A percentile compares a stretch with the other conserved stretches of the same genome.
Evolutionary conservation across 2,888 invertebrate genomes (phyloP).

Genomic region (Apoda limacodes): DNA sequence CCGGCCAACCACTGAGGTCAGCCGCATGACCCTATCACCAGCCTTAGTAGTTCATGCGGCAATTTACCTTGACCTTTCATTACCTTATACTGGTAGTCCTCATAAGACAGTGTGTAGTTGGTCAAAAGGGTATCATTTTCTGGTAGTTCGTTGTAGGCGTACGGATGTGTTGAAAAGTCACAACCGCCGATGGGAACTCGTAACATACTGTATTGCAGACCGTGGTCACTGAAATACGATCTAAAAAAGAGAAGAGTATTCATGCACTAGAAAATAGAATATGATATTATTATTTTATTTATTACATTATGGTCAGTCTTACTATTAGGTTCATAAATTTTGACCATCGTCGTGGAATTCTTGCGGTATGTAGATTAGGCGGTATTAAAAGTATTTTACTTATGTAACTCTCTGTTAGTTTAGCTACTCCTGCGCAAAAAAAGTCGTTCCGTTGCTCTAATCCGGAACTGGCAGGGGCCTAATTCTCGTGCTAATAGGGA

Average conservation of each 20-base stretch:
- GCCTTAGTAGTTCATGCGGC: too few species aligned
- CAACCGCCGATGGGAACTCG: slow-evolving; percentile 77
- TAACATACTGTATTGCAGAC: slow-evolving; percentile 80
- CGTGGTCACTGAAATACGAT: slow-evolving; percentile 75
- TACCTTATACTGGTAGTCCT: slow-evolving; percentile 78
- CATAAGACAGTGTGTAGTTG: slow-evolving; percentile 72
- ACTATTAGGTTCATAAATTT: background rate
- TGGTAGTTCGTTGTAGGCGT: slow-evolving; percentile 75
- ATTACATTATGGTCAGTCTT: background rate
- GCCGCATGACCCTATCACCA: too few species aligned
- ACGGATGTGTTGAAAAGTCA: slow-evolving; percentile 80
- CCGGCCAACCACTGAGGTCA: too few species aligned
- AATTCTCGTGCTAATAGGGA: too few species aligned
- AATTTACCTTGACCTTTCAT: too few species aligned
- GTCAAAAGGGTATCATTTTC: slow-evolving; percentile 65
- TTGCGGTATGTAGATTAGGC: background rate
- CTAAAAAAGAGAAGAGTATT: slow-evolving; percentile 43
- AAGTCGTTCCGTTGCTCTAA: too few species aligned
- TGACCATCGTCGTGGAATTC: background rate
- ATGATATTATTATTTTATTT: background rate
- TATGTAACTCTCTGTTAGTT: too few species aligned
- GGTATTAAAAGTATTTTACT: background rate
- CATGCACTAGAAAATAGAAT: background rate
- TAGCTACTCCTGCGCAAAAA: too few species aligned
- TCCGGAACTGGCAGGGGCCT: too few species aligned